A percentile compares a stretch with the other conserved stretches of the same genome.
Conservation (phyloP, 2,888 invertebrate species). For the Psococerastis gibbosa region DNA sequence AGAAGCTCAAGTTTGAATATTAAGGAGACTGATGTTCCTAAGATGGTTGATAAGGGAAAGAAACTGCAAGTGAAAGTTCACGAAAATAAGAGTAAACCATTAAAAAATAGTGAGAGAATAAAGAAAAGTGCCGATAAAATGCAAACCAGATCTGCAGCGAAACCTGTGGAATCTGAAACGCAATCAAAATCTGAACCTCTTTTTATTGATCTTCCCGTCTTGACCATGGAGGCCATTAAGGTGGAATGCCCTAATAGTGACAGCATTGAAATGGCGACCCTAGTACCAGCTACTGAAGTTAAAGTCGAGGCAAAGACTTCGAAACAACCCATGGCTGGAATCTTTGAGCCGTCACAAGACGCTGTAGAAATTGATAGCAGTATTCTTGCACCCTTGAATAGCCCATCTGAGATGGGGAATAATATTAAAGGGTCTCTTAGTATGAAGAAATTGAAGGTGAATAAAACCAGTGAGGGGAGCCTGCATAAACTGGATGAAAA, state of each 20-base stretch:
- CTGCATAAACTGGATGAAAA: background rate
- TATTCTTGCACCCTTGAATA: constrained; percentile 6
- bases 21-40: constrained; percentile 25
- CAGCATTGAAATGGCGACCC: constrained; percentile 21
- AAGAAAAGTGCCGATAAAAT: background rate
- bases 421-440: constrained; percentile 5
- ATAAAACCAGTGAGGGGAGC: background rate
- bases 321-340: constrained; percentile 36
- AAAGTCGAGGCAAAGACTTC: background rate
- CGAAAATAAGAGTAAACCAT: background rate
- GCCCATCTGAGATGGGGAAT: constrained; percentile 4
- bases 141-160: constrained; percentile 13
- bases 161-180: background rate
- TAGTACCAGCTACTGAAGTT: background rate
- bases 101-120: background rate
- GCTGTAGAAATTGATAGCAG: constrained; percentile 9
- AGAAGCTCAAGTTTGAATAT: constrained; percentile 38
- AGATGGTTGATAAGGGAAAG: constrained; percentile 7
- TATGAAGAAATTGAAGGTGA: constrained; percentile 5
- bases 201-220: constrained; percentile 8
- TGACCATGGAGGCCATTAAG: constrained; percentile 15
- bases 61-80: background rate
- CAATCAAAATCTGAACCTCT: constrained; percentile 10
- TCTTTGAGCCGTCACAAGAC: constrained; percentile 45
- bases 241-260: constrained; percentile 26